Percentiles rank a stretch among this genome's conserved stretches.
Conservation (phyloP, 2,113 vertebrate genomes). For the Muscicapa adusta region DNA sequence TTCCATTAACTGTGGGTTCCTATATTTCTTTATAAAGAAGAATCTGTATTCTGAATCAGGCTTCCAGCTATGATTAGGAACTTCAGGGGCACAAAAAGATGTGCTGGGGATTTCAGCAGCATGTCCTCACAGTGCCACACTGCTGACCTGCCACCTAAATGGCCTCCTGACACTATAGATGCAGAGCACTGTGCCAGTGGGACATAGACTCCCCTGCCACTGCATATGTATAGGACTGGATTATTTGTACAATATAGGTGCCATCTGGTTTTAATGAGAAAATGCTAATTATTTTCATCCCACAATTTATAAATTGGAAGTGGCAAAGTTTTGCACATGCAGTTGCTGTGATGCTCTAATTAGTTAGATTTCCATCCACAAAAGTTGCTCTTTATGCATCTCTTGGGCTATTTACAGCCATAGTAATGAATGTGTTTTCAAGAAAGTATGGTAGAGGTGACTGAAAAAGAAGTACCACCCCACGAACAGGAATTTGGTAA, state of each 20-base stretch:
- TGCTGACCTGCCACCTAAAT: not conserved
- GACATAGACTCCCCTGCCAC: not conserved
- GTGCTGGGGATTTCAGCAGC: not conserved
- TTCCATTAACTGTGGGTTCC: not conserved
- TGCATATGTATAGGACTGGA: not conserved
- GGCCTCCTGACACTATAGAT: not conserved
- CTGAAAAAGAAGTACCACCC: not conserved
- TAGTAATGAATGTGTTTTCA: not conserved
- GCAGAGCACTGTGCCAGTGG: not conserved
- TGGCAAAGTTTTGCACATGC: not conserved
- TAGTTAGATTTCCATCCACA: not conserved
- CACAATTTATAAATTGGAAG: not conserved
- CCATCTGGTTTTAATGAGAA: not conserved
- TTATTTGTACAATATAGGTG: not conserved
- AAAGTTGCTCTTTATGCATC: not conserved
- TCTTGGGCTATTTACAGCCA: not conserved
- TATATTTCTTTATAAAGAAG: not conserved
- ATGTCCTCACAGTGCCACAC: accelerated
- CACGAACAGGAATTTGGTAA: not conserved
- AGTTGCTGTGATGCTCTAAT: not conserved
- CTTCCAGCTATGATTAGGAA: not conserved
- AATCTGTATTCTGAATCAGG: not conserved
- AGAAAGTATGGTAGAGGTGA: not conserved
- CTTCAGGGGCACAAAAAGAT: not conserved
- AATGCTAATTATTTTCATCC: not conserved